Base-by-base conservation (phyloP, 2,888 invertebrate genomes). In the Drosophila heteroneura region DNA sequence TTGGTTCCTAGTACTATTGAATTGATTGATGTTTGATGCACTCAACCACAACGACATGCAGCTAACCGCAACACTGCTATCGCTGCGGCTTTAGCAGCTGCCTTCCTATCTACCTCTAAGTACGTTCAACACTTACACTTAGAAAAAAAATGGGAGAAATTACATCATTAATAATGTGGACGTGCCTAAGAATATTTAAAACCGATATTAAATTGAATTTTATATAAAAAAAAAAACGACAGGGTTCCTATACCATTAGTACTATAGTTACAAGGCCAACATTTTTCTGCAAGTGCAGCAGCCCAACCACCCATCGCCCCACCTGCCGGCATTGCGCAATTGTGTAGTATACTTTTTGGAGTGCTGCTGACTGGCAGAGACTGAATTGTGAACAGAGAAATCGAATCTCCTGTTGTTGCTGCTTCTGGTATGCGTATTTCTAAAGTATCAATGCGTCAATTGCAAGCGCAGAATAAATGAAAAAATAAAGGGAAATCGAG, bases 11-110 rank as follows among this genome's bases (percentile, higher is more conserved):
- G 86, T 83, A 83, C 76, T 90, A 89, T 85, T 89, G 86, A 90
- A 85, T 90, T 86, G 86, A 86, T 86, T 86, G 86, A 86, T 86
- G 90, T 90, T 89, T 86, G 90, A 82, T 90, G 89, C 85, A 85
- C 90, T 89, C 83, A 90, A 85, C 84, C 84, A 81, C 86, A 83
- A 83, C 83, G 84, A 83, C 89, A 90, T 85, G 86, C 86, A 86
- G 76, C 76, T 79, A 83, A 83, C 88, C 86, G 75, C 90, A 89
- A 71, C 88, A 79, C 74, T 79, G 78, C 78, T 80, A 72, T 51
- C 65, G 70, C 63, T 70, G 75, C 44, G 47, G 74, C 63, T 79
- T 65, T 35, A 61, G 57, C 66, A 60, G 57, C 53, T 54, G 49
- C 60, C 30, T 52, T 51, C 33, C 52, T 41, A 35, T 28, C 67